These are phyloP conservation scores for Leptinotarsa undecemlineata DNA, from an alignment of 1,140 invertebrate species.

Conservation along the genomic window DNA sequence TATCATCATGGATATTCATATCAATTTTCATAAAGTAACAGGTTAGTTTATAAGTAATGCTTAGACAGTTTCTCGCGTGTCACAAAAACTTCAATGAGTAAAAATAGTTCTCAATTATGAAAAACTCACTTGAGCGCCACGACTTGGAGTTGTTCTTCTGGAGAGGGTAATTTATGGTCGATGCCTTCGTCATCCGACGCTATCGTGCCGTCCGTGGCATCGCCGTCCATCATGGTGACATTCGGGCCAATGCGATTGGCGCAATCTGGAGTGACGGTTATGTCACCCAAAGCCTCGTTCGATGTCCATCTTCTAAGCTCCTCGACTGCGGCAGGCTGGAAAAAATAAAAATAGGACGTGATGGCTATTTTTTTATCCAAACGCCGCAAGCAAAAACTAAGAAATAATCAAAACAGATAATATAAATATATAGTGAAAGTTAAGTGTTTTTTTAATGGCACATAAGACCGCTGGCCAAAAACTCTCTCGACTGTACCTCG, in stretches of 20 bases:
- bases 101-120: too few relatives aligned
- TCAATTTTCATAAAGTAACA: too few relatives aligned
- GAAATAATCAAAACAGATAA: too few relatives aligned
- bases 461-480: too few relatives aligned
- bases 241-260: conserved; percentile 60
- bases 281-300: conserved; percentile 77
- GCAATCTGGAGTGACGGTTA: conserved; percentile 77
- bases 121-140: conserved; percentile 75
- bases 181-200: conserved; percentile 70
- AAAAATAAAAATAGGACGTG: neutral
- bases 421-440: neutral
- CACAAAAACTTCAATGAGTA: too few relatives aligned
- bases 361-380: too few relatives aligned
- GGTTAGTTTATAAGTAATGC: too few relatives aligned
- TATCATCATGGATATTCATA: too few relatives aligned
- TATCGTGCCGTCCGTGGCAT: conserved; percentile 58
- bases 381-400: too few relatives aligned
- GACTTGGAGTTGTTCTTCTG: conserved; percentile 78
- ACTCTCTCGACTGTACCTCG: too few relatives aligned
- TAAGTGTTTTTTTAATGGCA: too few relatives aligned
- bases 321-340: conserved; percentile 77
- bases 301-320: conserved; percentile 83
- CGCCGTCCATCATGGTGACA: conserved; percentile 56
- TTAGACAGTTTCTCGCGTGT: too few relatives aligned
- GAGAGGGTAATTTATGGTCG: conserved; percentile 80